Conservation (phyloP, 2,113 vertebrate species). For the Nibea coibor region DNA sequence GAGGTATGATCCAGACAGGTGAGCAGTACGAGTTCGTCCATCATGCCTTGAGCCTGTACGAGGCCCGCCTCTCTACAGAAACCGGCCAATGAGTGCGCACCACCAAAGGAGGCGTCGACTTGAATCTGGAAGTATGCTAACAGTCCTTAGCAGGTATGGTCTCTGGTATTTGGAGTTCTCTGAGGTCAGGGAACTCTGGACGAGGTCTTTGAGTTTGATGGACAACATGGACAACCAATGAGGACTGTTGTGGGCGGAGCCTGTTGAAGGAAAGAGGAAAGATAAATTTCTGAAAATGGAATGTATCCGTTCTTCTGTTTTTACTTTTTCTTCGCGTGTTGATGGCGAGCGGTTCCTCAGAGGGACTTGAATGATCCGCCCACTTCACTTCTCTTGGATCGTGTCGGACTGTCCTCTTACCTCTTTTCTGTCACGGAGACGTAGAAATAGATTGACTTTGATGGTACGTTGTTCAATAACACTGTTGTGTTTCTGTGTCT, state of each 20-base stretch:
- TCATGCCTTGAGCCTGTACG: slow-evolving; percentile 92
- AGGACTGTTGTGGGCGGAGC: slow-evolving; percentile 50
- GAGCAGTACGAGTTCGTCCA: slow-evolving; percentile 99
- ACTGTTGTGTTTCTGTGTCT: slow-evolving; percentile 57
- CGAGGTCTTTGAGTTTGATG: slow-evolving; percentile 5
- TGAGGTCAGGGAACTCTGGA: background rate
- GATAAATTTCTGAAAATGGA: slow-evolving; percentile 80
- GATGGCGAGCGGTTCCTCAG: slow-evolving; percentile 4
- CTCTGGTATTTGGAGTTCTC: slow-evolving; percentile 8
- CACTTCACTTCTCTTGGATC: slow-evolving; percentile 12
- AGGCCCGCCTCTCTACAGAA: slow-evolving; percentile 88
- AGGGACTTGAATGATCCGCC: slow-evolving; percentile 17
- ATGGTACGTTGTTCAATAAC: slow-evolving; percentile 33
- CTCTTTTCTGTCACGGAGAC: slow-evolving; percentile 40
- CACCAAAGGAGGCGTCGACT: slow-evolving; percentile 17
- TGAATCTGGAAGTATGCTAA: slow-evolving; percentile 18
- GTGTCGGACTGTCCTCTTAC: slow-evolving; percentile 14
- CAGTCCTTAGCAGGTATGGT: slow-evolving; percentile 12
- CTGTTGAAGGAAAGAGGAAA: slow-evolving; percentile 49
- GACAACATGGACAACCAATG: slow-evolving; percentile 38
- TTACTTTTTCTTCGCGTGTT: slow-evolving; percentile 36
- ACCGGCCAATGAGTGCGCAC: slow-evolving; percentile 85
- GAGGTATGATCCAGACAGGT: slow-evolving; percentile 98
- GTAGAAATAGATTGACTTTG: slow-evolving; percentile 20
- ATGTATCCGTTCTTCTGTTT: slow-evolving; percentile 37